A percentile compares a stretch with the other conserved stretches of the same genome.
Conservation (phyloP, 37 sponge, comb jelly and placozoan genomes). For the Oopsacas minuta region DNA sequence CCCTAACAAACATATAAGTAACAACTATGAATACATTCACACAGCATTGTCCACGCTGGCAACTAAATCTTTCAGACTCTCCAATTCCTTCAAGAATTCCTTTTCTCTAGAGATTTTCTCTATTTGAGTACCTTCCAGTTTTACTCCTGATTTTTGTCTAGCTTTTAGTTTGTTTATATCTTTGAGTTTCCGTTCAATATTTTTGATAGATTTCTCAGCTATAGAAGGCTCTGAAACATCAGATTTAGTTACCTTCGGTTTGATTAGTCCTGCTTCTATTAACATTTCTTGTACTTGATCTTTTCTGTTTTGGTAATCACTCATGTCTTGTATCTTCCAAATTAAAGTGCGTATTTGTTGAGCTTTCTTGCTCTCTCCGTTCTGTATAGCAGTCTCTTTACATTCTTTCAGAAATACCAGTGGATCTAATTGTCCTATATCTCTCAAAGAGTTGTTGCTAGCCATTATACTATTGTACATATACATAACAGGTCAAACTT, state of each 20-base stretch:
- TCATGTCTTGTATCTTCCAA: conserved; percentile 17
- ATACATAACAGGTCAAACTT: no score
- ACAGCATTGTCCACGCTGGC: neutral
- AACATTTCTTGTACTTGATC: neutral
- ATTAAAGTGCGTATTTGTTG: neutral
- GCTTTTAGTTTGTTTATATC: neutral
- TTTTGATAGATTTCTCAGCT: neutral
- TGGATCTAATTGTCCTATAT: neutral
- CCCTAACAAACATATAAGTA: no score
- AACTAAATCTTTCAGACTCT: neutral
- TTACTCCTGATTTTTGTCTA: neutral
- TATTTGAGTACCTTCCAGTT: neutral
- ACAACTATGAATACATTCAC: no score
- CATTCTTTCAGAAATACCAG: neutral
- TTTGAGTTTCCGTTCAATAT: neutral
- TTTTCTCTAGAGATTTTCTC: neutral
- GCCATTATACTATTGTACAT: neutral
- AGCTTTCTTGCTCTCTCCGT: neutral
- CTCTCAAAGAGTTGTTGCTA: neutral
- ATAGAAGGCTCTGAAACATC: neutral
- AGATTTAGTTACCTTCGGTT: neutral
- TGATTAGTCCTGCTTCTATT: neutral
- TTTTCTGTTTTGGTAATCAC: neutral
- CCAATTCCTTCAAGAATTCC: neutral
- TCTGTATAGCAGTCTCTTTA: neutral